Base-by-base conservation (phyloP, 2,888 invertebrate species). In the Diarsia brunnea region DNA sequence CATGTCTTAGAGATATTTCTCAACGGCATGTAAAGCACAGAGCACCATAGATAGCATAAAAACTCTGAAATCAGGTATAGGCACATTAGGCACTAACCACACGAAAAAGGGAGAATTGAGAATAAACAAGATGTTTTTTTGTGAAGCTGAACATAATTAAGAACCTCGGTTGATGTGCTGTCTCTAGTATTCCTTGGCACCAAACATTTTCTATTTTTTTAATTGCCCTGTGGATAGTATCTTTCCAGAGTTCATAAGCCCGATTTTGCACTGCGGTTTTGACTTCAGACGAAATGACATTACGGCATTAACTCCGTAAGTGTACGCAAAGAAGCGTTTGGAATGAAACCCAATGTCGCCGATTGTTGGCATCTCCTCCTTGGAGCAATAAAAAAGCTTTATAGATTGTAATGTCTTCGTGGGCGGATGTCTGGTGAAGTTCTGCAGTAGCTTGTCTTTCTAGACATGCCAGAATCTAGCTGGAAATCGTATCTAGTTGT, bases 341-440 rank as follows among this genome's bases (percentile, higher is more conserved):
- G 73, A 82, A 83, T 81, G 79, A 73, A 87, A 78, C 74, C 82
- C 81, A 84, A 87, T 87, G 81, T 85, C 61, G 4, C 14, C 60
- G 75, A 81, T 79, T 85, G 84, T 82, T 88, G 88, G 84, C 88
- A 84, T 69, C 65, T 67, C 38, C 69, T 87, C 81, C 71, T 79
- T 55, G 45, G 43, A 49, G 72, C 75, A 74, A 84, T 88, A 85
- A 83, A 88, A 78, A 81, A 43, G 81, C 77, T 85, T 85, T 81
- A 86, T 84, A 63, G 84, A 78, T 73, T 79, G 78, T 74, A 77
- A 84, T 81, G 78, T 71, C 53, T 24, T 51, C 12, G 70, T 58
- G 60, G 24, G 60, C 69, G 82, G 72, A 70, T 71, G 79, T 88
- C 84, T 82, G 79, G 58, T 45, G 65, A 38, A 43, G 64, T 71